Evolutionary conservation across 1,140 invertebrate species (phyloP), one percentile per base, ranked within the genome.

Genomic region (Drosophila teissieri): DNA sequence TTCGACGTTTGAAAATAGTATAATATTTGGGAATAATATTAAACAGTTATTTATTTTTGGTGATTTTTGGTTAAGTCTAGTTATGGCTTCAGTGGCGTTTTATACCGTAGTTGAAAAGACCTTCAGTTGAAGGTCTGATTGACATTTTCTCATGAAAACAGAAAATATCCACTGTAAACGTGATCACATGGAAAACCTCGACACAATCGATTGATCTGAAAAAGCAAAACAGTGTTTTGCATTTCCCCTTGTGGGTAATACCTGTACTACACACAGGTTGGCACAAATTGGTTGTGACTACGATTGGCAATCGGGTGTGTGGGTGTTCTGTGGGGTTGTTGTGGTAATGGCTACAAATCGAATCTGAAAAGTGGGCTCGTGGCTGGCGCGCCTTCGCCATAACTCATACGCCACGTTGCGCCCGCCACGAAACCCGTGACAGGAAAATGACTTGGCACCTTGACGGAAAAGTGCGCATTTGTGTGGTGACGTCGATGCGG

Each of bases 401-500:
- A 60, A 67, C 48, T 75, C 56, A 78, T 46, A 58, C 58, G 67
- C 67, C 24, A 34, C 48, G 49, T 70, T 40, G 64, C 31, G 24
- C 17, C 42, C 10, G n/a, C 42, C 12, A 2, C 22, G 15, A 54
- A 54, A 48, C 49, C 42, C 64, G 44, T 68, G 51, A 46, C 40
- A 42, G 7, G 15, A 39, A 70, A 70, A 46, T 46, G 40, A 36
- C 31, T 81, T 86, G 82, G 82, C 82, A 86, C 51, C 24, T 67
- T 82, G 79, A 83, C 80, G 82, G 44, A 74, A 80, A 10, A 56
- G 61, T 55, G 69, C 49, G 72, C 72, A 73, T 63, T 74, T 7
- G 15, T 48, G 54, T 76, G 73, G 54, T 76, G 73, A 76, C 72
- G 73, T 76, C 53, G 60, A 67, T 67, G 40, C 6, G 42, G 58